These are phyloP conservation scores for Idaea aversata DNA, from an alignment of 2,888 invertebrate genomes.

Conservation along the genomic window DNA sequence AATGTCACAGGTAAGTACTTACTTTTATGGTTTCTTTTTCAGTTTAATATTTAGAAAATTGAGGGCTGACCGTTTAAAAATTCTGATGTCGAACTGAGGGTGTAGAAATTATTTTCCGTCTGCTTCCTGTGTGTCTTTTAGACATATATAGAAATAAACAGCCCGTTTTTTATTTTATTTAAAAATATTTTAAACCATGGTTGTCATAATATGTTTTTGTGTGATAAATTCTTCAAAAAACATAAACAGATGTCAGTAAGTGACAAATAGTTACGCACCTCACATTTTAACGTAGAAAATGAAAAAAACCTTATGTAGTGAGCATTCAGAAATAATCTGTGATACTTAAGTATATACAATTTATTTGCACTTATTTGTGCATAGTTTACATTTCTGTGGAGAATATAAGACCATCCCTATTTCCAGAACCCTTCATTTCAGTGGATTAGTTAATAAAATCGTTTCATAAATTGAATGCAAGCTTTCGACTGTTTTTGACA, in stretches of 20 bases:
- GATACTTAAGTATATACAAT: too few relatives aligned
- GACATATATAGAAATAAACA: neutral
- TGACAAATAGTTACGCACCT: too few relatives aligned
- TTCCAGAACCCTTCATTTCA: neutral
- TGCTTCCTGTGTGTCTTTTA: neutral
- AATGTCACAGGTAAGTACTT: conserved; percentile 19
- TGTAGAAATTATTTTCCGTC: neutral
- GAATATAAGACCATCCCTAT: neutral
- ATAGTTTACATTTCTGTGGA: neutral
- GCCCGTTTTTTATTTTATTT: too few relatives aligned
- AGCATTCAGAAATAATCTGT: too few relatives aligned
- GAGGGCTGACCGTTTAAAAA: neutral
- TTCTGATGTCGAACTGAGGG: neutral
- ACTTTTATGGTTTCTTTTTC: conserved; percentile 12
- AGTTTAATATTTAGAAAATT: neutral
- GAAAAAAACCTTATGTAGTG: too few relatives aligned
- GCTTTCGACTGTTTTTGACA: neutral
- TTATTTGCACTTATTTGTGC: too few relatives aligned
- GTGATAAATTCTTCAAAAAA: too few relatives aligned
- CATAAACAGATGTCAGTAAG: too few relatives aligned
- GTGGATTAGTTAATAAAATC: neutral
- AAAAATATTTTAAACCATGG: too few relatives aligned
- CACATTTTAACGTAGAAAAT: too few relatives aligned
- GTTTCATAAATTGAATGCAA: neutral
- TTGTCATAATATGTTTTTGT: too few relatives aligned